Conservation (phyloP, 1,140 invertebrate species). For the Piezodorus guildinii region DNA sequence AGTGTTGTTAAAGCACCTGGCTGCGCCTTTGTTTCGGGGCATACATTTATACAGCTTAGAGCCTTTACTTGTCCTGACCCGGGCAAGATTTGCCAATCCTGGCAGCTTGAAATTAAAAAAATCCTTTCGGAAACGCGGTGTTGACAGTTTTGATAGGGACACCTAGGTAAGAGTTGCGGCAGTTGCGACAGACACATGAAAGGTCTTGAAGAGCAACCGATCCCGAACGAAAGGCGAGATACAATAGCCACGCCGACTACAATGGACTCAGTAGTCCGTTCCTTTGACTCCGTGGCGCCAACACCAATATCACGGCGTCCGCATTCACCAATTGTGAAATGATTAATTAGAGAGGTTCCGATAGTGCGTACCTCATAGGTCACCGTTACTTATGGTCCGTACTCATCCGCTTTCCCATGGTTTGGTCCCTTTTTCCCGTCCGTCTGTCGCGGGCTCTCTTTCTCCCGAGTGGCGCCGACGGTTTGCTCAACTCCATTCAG, state of each 20-base stretch:
- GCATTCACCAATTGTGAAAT: conserved; percentile 26
- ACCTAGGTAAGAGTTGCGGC: background rate
- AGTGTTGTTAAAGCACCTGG: too few relatives aligned
- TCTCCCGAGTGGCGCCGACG: too few relatives aligned
- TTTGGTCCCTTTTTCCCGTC: background rate
- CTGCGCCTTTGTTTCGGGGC: too few relatives aligned
- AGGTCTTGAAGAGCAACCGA: conserved; percentile 7
- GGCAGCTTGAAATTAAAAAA: too few relatives aligned
- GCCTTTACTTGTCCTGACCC: too few relatives aligned
- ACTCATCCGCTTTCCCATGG: background rate
- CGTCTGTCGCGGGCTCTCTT: too few relatives aligned
- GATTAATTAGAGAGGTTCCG: conserved; percentile 21
- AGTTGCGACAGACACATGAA: background rate
- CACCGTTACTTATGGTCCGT: background rate
- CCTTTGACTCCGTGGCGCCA: conserved; percentile 16
- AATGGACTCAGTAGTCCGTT: background rate
- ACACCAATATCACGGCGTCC: conserved; percentile 23
- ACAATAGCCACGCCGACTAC: background rate
- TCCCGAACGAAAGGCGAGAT: background rate
- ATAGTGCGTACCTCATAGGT: background rate
- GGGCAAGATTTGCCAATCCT: too few relatives aligned
- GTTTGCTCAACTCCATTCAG: too few relatives aligned
- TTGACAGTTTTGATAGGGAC: background rate
- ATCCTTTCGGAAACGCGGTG: background rate
- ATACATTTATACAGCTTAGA: too few relatives aligned